These are phyloP conservation scores for Mimumesa dahlbomi DNA, from an alignment of 2,888 invertebrate genomes.

Conservation along the genomic window DNA sequence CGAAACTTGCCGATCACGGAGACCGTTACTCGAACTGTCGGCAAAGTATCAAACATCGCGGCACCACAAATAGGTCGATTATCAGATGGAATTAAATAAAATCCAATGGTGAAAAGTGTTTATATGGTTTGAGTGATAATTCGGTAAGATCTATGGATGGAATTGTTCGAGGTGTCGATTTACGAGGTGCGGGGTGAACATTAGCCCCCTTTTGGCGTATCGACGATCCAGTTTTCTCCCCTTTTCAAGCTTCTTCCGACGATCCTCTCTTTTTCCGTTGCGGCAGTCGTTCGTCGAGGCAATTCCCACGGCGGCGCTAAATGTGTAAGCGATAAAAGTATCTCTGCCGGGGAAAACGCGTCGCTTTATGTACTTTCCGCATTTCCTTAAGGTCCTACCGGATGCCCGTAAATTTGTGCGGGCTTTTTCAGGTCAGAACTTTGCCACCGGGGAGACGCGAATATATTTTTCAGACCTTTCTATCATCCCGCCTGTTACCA, in stretches of 20 bases:
- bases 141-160: too few relatives aligned
- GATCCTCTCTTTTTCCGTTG: conserved; percentile 23
- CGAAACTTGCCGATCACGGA: conserved; percentile 8
- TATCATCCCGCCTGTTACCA: conserved; percentile 15
- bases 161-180: conserved; percentile 38
- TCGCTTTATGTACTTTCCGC: conserved; percentile 62
- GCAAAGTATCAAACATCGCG: too few relatives aligned
- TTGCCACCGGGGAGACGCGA: conserved; percentile 12
- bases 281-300: conserved; percentile 50
- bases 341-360: conserved; percentile 54
- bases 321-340: conserved; percentile 68
- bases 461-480: conserved; percentile 18
- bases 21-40: conserved; percentile 3
- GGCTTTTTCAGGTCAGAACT: conserved; percentile 3
- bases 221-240: conserved; percentile 14
- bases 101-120: too few relatives aligned
- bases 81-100: too few relatives aligned
- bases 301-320: conserved; percentile 62
- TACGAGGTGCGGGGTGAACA: conserved; percentile 37
- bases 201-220: conserved; percentile 32
- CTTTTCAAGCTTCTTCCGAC: conserved; percentile 19
- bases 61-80: too few relatives aligned
- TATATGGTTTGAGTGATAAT: too few relatives aligned
- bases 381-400: conserved; percentile 59
- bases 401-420: conserved; percentile 54